A percentile compares a stretch with the other conserved stretches of the same genome.
Evolutionary conservation across 2,113 vertebrate species (phyloP).

Genomic region (Aldabrachelys gigantea): DNA sequence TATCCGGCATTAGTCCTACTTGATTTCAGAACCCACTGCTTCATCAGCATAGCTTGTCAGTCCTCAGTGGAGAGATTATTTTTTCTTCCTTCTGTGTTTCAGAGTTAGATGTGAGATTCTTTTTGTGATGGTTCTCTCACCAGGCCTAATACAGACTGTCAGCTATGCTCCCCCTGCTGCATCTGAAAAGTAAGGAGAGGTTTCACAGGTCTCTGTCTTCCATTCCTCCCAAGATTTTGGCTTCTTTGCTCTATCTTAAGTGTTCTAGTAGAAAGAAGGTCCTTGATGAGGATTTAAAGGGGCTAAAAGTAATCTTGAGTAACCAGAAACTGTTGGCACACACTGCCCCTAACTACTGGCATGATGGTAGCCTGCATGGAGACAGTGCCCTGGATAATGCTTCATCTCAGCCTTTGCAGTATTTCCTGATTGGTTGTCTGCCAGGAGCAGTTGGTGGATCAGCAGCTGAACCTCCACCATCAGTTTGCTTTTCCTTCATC

Average conservation of each 20-base stretch:
- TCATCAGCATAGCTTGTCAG: background rate
- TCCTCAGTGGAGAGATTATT: background rate
- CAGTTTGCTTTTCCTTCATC: background rate
- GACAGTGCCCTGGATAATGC: rapidly evolving
- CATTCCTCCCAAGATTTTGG: background rate
- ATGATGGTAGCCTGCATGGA: rapidly evolving
- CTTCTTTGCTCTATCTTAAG: background rate
- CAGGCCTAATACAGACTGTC: background rate
- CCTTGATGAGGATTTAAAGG: background rate
- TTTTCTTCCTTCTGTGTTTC: rapidly evolving
- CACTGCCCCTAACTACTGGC: rapidly evolving
- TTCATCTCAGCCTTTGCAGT: background rate
- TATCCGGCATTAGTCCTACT: background rate
- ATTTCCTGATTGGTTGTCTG: background rate
- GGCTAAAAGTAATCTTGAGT: background rate
- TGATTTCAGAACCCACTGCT: background rate
- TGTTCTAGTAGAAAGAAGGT: background rate
- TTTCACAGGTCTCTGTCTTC: background rate
- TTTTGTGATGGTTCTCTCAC: background rate
- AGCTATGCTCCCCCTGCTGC: background rate
- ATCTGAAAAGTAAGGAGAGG: background rate
- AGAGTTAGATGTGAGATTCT: rapidly evolving
- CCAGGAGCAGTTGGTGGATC: constrained; percentile 53
- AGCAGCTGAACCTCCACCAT: background rate
- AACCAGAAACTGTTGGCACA: background rate